Evolutionary conservation across 1,140 invertebrate genomes (phyloP).

Genomic region (Drosophila melanogaster): Release_6_plus_ISO1_MT NC_004354.4:7599501-7600000

Average conservation of each 20-base stretch:
- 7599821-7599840: conserved; percentile 61
- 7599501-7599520: neutral
- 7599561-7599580: conserved; percentile 32
- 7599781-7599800: conserved; percentile 84
- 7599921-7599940: conserved; percentile 69
- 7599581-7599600: conserved; percentile 22
- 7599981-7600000: conserved; percentile 71
- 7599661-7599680: conserved; percentile 61
- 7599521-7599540: conserved; percentile 28
- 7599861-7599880: conserved; percentile 75
- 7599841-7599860: conserved; percentile 71
- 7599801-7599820: conserved; percentile 76
- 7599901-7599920: conserved; percentile 23
- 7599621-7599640: conserved; percentile 77
- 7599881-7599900: conserved; percentile 25
- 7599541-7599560: conserved; percentile 42
- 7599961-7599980: conserved; percentile 77
- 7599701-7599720: neutral
- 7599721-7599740: neutral
- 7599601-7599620: conserved; percentile 6
- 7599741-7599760: conserved; percentile 6
- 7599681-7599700: conserved; percentile 43
- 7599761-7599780: conserved; percentile 79
- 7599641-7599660: conserved; percentile 83
- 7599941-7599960: conserved; percentile 73